Conservation (phyloP, 1,140 invertebrate genomes). For the Pseudomyrmex sp. region DNA sequence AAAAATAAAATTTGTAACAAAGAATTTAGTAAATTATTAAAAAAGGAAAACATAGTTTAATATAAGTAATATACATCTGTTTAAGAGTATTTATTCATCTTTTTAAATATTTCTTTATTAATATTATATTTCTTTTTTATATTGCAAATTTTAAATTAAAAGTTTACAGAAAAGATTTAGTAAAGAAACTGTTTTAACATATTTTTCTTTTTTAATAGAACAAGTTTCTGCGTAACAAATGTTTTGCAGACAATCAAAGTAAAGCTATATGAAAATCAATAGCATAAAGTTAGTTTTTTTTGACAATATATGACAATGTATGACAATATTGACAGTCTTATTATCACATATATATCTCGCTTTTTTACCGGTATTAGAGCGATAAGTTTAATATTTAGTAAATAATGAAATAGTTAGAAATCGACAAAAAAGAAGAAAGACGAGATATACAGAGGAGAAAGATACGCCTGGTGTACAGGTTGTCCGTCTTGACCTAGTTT, state of each 20-base stretch:
- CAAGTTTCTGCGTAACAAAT: too few species aligned
- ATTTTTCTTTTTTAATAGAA: too few species aligned
- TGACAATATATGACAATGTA: too few species aligned
- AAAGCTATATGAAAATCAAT: too few species aligned
- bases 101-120: neutral
- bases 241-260: too few species aligned
- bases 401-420: neutral
- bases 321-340: neutral
- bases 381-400: neutral
- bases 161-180: too few species aligned
- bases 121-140: neutral
- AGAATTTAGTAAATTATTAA: too few species aligned
- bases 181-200: too few species aligned
- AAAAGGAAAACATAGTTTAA: too few species aligned
- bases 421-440: conserved; percentile 8
- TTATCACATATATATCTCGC: conserved; percentile 1
- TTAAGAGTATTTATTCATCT: neutral
- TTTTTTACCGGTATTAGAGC: neutral
- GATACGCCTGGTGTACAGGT: neutral
- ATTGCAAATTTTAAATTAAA: neutral
- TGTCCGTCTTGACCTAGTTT: conserved; percentile 72
- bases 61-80: too few species aligned
- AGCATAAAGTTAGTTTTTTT: too few species aligned
- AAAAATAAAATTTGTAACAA: too few species aligned
- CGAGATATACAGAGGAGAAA: conserved; percentile 6